Base-by-base conservation (phyloP, 2,797 vertebrate species). In the Dermochelys coriacea region DNA sequence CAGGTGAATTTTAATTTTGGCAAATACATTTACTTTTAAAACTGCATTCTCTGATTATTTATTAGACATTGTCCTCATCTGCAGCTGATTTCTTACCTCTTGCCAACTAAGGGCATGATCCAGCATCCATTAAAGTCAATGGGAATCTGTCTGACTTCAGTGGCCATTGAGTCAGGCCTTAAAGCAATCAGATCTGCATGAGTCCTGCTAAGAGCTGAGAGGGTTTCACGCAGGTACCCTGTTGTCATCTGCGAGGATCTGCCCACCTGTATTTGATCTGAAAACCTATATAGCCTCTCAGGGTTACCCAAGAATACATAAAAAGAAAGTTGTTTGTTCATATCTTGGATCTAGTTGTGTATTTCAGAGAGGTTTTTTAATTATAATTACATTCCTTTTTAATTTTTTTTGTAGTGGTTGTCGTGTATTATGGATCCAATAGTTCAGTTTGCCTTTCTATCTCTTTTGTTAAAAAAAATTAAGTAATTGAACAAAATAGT, bases 311-410 rank as follows among this genome's bases (percentile, higher is more conserved):
- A 2, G 47, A 75, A 61, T n/a, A 12, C 75, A 4, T 1, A 18
- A 23, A 9, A 88, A 82, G 85, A 82, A 15, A 83, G 34, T 59
- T 92, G 92, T 88, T 92, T 64, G 86, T 82, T 91, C 91, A 78
- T 71, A 86, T 88, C 94, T 77, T 9, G 12, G 85, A 92, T 82
- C 87, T 95, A 92, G 93, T 97, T 97, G 91, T 89, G 75, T 37
- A 41, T 80, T 89, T 88, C 51, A 80, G 87, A 91, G 86, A 75
- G 82, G 87, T 81, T 87, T 96, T 96, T 96, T 49, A 59, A 96
- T 96, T 94, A 19, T 7, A 97, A 97, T 97, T 96, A 94, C 91
- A 89, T 96, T 93, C 94, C 91, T 92, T 94, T 96, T 93, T 96
- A 95, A 89, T 92, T 95, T 37, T 14, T 50, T 50, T 50, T 92